phyloP scores from a whole-genome alignment of 2,113 vertebrate species.

The Furnarius figulus region DNA sequence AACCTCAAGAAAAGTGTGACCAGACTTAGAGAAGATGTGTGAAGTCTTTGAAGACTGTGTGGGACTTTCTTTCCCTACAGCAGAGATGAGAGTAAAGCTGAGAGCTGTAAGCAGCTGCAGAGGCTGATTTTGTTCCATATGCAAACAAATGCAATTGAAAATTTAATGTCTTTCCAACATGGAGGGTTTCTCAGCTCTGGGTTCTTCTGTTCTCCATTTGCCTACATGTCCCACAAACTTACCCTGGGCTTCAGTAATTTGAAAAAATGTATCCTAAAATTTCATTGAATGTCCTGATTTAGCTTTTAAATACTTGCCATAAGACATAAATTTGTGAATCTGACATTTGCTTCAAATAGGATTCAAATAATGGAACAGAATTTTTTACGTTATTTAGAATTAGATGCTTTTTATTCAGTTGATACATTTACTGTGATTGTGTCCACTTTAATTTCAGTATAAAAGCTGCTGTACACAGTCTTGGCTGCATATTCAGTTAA shows the following conservation, averaged over 20 bases:
- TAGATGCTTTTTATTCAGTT: not conserved
- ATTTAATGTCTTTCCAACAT: not conserved
- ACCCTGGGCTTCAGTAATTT: not conserved
- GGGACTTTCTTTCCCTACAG: not conserved
- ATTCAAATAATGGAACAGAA: not conserved
- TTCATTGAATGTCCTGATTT: not conserved
- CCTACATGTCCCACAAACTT: accelerated
- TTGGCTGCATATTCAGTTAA: not conserved
- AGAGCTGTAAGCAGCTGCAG: not conserved
- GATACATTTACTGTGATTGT: not conserved
- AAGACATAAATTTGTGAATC: not conserved
- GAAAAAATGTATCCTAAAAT: not conserved
- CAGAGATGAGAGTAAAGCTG: not conserved
- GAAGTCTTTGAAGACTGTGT: not conserved
- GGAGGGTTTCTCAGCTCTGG: not conserved
- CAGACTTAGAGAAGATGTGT: not conserved
- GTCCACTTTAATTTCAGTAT: not conserved
- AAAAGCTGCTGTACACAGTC: not conserved
- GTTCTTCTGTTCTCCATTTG: not conserved
- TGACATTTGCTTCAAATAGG: not conserved
- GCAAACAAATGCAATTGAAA: not conserved
- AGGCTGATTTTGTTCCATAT: not conserved
- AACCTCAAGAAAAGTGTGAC: not conserved
- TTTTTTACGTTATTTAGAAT: not conserved
- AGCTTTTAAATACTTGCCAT: not conserved